Base-by-base conservation (phyloP, 2,888 invertebrate species). In the Leucoptera coffeella region DNA sequence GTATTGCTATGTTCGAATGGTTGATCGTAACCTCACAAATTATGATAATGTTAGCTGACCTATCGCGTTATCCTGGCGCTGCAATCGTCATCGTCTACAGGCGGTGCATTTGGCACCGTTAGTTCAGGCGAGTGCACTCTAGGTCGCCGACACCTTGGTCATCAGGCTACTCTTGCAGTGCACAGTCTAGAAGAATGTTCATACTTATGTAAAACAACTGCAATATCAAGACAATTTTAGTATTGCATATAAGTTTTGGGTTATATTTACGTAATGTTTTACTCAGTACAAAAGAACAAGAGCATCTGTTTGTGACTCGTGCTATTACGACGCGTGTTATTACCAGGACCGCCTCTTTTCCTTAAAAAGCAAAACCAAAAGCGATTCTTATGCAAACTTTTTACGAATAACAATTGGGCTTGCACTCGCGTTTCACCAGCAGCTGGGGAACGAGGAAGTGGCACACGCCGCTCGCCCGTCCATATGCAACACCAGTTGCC, bases 41-140 rank as follows among this genome's bases (percentile, higher is more conserved):
- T n/a, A n/a, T n/a, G n/a, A n/a, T n/a, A n/a, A n/a, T n/a, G n/a
- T n/a, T n/a, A n/a, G n/a, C n/a, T n/a, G n/a, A n/a, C n/a, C n/a
- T n/a, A n/a, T n/a, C n/a, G n/a, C n/a, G n/a, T n/a, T n/a, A n/a
- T n/a, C n/a, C n/a, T n/a, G n/a, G n/a, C n/a, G n/a, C n/a, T n/a
- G n/a, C n/a, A n/a, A n/a, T n/a, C n/a, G n/a, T n/a, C n/a, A n/a
- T n/a, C n/a, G n/a, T n/a, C n/a, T n/a, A n/a, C n/a, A n/a, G n/a
- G n/a, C n/a, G n/a, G n/a, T n/a, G n/a, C n/a, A n/a, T n/a, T n/a
- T n/a, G n/a, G n/a, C n/a, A n/a, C n/a, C n/a, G n/a, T n/a, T n/a
- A n/a, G n/a, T n/a, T n/a, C n/a, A n/a, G n/a, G n/a, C n/a, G 61
- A 67, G 52, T 61, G 64, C 61, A 55, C 64, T 56, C 46, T 50